A percentile compares a stretch with the other conserved stretches of the same genome.
Conservation (phyloP, 2,797 vertebrate species). For the Anolis apletophallus region DNA sequence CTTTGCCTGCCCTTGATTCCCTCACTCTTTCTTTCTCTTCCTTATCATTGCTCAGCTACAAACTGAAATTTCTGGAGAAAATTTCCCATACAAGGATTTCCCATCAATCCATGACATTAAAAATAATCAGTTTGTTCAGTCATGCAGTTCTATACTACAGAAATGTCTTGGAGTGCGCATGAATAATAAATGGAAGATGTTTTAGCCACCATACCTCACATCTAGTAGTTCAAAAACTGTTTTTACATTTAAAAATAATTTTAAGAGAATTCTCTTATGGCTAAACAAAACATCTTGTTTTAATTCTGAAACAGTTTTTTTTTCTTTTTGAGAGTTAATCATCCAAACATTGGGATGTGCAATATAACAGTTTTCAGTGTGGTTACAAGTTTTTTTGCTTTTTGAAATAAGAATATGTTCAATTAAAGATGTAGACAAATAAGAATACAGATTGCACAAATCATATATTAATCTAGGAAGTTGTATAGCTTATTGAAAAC, state of each 20-base stretch:
- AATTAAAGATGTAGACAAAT: neutral
- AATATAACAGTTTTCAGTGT: neutral
- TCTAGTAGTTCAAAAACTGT: neutral
- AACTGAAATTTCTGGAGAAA: constrained; percentile 28
- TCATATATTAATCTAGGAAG: neutral
- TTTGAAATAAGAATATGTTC: neutral
- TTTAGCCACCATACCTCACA: neutral
- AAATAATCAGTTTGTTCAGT: constrained; percentile 15
- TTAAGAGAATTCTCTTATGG: neutral
- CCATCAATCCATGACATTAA: constrained; percentile 18
- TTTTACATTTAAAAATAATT: neutral
- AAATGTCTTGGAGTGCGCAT: constrained; percentile 23
- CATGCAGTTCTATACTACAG: constrained; percentile 1
- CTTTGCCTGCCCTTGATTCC: neutral
- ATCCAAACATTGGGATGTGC: neutral
- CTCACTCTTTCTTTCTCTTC: neutral
- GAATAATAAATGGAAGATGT: neutral
- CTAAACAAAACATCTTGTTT: neutral
- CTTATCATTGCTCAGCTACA: neutral
- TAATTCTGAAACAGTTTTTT: neutral
- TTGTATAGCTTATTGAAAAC: neutral
- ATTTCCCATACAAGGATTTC: constrained; percentile 26
- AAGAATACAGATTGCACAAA: neutral
- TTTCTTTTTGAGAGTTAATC: constrained; percentile 4
- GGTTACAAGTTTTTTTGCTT: neutral